Evolutionary conservation across 1,140 invertebrate genomes (phyloP).

Genomic region (Pseudomyrmex flavicornis): DNA sequence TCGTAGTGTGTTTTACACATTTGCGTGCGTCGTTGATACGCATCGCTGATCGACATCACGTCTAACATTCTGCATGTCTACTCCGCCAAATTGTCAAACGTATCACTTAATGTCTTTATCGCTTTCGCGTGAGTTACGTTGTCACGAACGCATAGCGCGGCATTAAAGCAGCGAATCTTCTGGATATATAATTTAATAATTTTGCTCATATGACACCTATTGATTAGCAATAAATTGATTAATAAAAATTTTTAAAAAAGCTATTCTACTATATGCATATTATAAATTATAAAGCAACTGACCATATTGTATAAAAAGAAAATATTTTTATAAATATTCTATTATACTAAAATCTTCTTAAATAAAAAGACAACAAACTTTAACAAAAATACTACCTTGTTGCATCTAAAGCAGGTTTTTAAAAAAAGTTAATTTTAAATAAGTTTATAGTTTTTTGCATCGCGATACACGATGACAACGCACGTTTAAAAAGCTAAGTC

Average conservation of each 20-base stretch:
- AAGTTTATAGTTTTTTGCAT: background rate
- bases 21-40: constrained; percentile 37
- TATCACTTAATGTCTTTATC: constrained; percentile 46
- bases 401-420: background rate
- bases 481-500: constrained; percentile 2
- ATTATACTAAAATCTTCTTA: background rate
- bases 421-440: background rate
- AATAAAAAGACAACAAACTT: too few relatives aligned
- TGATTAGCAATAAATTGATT: too few relatives aligned
- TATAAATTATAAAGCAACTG: background rate
- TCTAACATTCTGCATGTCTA: constrained; percentile 39
- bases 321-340: background rate
- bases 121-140: background rate
- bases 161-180: background rate
- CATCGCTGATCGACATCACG: constrained; percentile 51
- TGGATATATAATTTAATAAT: background rate
- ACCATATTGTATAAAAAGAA: background rate
- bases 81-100: constrained; percentile 44
- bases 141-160: background rate
- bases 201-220: background rate
- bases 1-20: constrained; percentile 49
- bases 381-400: background rate
- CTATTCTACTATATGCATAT: background rate
- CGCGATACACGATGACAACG: background rate
- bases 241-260: too few relatives aligned